phyloP scores from a whole-genome alignment of 2,888 invertebrate species.

The Scaptomyza cyrtandrae region DNA sequence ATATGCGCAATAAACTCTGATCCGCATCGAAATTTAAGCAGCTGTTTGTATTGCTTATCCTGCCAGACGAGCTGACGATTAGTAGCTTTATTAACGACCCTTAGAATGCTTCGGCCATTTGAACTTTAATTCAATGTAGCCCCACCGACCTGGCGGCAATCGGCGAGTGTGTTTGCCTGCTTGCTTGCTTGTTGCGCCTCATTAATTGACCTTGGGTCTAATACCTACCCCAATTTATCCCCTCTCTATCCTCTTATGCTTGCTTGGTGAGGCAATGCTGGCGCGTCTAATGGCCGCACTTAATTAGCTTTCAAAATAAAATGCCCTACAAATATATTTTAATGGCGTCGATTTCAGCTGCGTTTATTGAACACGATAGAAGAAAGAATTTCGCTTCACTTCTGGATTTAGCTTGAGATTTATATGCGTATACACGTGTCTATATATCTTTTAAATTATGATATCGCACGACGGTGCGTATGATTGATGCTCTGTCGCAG shows the following conservation, averaged over 20 bases:
- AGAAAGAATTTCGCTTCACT: slow-evolving; percentile 54
- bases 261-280: slow-evolving; percentile 23
- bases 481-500: slow-evolving; percentile 50
- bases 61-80: slow-evolving; percentile 35
- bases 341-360: slow-evolving; percentile 55
- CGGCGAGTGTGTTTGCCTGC: slow-evolving; percentile 12
- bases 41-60: slow-evolving; percentile 14
- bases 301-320: slow-evolving; percentile 73
- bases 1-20: slow-evolving; percentile 32
- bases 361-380: slow-evolving; percentile 38
- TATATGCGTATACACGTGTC: slow-evolving; percentile 18
- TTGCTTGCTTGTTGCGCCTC: slow-evolving; percentile 64
- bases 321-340: slow-evolving; percentile 60
- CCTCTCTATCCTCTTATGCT: background rate
- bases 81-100: slow-evolving; percentile 61
- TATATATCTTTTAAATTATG: slow-evolving; percentile 13
- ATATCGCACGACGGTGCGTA: slow-evolving; percentile 41
- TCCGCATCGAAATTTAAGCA: slow-evolving; percentile 23
- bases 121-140: slow-evolving; percentile 65
- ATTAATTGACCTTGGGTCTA: slow-evolving; percentile 54
- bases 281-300: slow-evolving; percentile 55
- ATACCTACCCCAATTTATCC: slow-evolving; percentile 1
- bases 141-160: background rate
- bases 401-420: slow-evolving; percentile 25
- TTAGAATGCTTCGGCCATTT: slow-evolving; percentile 60